Evolutionary conservation across 2,888 invertebrate genomes (phyloP), one percentile per base, ranked within the genome.

Genomic region (Hydropsyche betteni): DNA sequence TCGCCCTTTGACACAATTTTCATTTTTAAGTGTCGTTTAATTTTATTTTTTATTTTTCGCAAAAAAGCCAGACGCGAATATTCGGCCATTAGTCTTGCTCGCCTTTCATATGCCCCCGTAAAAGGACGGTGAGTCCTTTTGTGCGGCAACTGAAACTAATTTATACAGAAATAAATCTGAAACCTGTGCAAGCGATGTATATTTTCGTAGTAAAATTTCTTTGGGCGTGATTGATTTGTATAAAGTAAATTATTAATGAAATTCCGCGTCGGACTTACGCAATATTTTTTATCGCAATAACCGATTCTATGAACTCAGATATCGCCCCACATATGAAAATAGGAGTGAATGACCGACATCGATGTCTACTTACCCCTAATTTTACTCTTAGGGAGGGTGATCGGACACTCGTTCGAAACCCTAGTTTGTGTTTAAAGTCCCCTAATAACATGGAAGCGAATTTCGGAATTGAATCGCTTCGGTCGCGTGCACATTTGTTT

Each of bases 21-120:
- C 78, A 78, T 78, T 78, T 78, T 78, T 78, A 78, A 76, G 76
- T 76, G 78, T 76, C 78, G 74, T 75, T 78, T 78, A 76, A 74
- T 76, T 76, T 76, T 76, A n/a, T n/a, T 78, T 74, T 64, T 58
- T 58, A 58, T 51, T 50, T 71, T 69, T 74, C 76, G 69, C 70
- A 44, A 68, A 68, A 53, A 14, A 34, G 36, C 34, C 64, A 64
- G 74, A 53, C 74, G 44, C 51, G 68, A 75, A 75, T 74, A 72
- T 74, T 70, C 72, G 64, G 33, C 74, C 73, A 78, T 78, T 76
- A 78, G 51, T 78, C 75, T 74, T 72, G 38, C 77, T 74, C 74
- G 69, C 69, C 69, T 70, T 74, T 74, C 58, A 72, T 74, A 38
- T 61, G 51, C 34, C 34, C 34, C 24, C 33, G 14, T 53, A 53